A percentile compares a stretch with the other conserved stretches of the same genome.
Evolutionary conservation across 2,797 vertebrate genomes (phyloP).

Genomic region (Phaenicophaeus curvirostris): DNA sequence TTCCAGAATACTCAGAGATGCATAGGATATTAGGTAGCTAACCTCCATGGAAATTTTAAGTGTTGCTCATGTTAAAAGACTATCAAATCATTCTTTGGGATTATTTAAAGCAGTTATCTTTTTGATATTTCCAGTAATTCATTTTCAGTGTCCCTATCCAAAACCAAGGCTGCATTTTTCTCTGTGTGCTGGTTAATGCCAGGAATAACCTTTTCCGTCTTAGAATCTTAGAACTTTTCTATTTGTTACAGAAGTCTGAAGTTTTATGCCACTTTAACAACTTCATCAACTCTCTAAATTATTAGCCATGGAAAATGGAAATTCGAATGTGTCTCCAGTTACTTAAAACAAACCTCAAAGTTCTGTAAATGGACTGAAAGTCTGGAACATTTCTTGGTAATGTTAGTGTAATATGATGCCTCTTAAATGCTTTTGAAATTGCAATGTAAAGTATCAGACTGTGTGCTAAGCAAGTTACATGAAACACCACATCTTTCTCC

Average conservation of each 20-base stretch:
- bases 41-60: neutral
- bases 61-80: neutral
- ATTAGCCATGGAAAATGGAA: neutral
- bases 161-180: neutral
- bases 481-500: neutral
- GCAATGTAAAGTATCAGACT: neutral
- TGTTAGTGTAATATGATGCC: neutral
- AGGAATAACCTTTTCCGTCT: neutral
- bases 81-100: neutral
- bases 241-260: neutral
- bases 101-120: neutral
- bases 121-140: neutral
- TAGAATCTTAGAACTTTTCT: neutral
- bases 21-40: neutral
- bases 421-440: neutral
- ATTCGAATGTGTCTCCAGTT: neutral
- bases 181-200: neutral
- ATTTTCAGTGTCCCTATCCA: neutral
- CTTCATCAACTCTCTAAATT: neutral
- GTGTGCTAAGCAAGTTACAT: neutral
- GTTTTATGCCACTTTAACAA: neutral
- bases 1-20: neutral
- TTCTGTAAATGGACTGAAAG: neutral
- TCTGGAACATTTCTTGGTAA: neutral
- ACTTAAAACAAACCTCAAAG: neutral